A percentile compares a stretch with the other conserved stretches of the same genome.
These are phyloP conservation scores for Drosophila seguyi DNA, from an alignment of 1,140 invertebrate genomes.

Conservation along the genomic window DNA sequence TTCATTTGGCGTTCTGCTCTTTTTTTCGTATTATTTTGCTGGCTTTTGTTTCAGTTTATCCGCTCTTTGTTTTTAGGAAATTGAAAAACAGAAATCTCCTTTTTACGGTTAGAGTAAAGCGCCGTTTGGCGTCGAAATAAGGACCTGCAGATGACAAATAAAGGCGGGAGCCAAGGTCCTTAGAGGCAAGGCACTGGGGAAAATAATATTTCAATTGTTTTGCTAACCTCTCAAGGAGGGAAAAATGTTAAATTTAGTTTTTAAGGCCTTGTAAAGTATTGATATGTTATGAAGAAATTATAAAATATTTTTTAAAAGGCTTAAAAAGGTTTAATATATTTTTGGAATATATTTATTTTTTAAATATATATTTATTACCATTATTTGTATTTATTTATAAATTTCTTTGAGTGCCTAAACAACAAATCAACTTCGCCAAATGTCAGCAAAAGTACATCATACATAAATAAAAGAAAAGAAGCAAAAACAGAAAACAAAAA, in stretches of 20 bases:
- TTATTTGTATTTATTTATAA: background rate
- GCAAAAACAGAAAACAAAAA: background rate
- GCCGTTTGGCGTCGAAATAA: constrained; percentile 29
- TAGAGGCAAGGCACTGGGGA: background rate
- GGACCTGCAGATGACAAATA: constrained; percentile 54
- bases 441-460: constrained; percentile 20
- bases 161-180: background rate
- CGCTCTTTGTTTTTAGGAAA: constrained; percentile 52
- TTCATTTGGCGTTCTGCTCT: constrained; percentile 7
- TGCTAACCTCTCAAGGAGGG: too few species aligned
- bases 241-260: too few species aligned
- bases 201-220: background rate
- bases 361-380: background rate
- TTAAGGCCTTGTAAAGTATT: too few species aligned
- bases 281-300: too few species aligned
- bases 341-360: background rate
- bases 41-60: constrained; percentile 12
- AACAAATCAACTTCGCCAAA: constrained; percentile 26
- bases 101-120: constrained; percentile 34
- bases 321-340: too few species aligned
- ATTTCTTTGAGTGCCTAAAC: constrained; percentile 5
- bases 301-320: too few species aligned
- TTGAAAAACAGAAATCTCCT: constrained; percentile 55
- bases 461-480: constrained; percentile 10
- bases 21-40: background rate